Conservation (phyloP, 2,888 invertebrate genomes). For the Luffia ferchaultella region DNA sequence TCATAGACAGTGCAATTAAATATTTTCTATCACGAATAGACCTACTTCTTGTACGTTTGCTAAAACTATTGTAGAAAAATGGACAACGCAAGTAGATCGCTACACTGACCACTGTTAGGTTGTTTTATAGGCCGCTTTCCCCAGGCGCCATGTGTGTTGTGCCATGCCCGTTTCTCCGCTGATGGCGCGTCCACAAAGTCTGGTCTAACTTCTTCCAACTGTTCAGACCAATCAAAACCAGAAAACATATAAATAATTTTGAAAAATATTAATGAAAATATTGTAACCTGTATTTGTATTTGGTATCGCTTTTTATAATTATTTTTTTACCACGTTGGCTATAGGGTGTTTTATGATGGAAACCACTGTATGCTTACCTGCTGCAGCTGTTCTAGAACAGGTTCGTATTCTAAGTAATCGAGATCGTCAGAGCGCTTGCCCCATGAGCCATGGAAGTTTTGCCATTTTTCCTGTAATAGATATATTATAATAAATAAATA, state of each 20-base stretch:
- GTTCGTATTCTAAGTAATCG: conserved; percentile 46
- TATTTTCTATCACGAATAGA: too few species aligned
- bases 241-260: too few species aligned
- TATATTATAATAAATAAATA: background rate
- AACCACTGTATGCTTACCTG: conserved; percentile 24
- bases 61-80: too few species aligned
- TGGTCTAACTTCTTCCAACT: background rate
- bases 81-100: too few species aligned
- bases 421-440: conserved; percentile 65
- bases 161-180: conserved; percentile 72
- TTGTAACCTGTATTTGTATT: too few species aligned
- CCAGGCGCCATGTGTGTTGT: conserved; percentile 76
- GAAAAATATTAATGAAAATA: too few species aligned
- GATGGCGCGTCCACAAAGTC: background rate
- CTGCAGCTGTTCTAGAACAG: conserved; percentile 37
- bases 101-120: conserved; percentile 34
- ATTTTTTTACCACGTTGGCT: background rate
- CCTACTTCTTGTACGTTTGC: too few species aligned
- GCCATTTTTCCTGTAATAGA: conserved; percentile 70
- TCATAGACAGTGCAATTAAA: too few species aligned
- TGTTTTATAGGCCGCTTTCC: conserved; percentile 72
- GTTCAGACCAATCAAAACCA: background rate
- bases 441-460: conserved; percentile 74
- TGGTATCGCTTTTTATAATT: too few species aligned
- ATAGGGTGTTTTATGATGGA: background rate